Conservation (phyloP, 2,888 invertebrate genomes). For the Trichopria drosophilae region DNA sequence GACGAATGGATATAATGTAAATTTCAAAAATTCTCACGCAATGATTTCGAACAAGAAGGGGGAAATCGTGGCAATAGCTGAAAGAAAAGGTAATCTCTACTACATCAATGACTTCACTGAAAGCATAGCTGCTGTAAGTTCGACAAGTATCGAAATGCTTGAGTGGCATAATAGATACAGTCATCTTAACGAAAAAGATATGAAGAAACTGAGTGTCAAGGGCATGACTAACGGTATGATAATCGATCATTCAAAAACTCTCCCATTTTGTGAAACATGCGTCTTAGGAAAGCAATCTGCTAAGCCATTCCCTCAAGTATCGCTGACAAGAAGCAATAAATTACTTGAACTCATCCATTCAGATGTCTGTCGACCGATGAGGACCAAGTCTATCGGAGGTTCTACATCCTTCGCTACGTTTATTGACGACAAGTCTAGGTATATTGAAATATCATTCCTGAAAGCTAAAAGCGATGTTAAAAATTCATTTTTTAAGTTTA, state of each 20-base stretch:
- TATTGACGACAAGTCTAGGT: slow-evolving; percentile 21
- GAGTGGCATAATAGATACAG: slow-evolving; percentile 32
- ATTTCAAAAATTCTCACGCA: slow-evolving; percentile 15
- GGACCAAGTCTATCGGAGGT: slow-evolving; percentile 17
- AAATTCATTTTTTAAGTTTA: slow-evolving; percentile 21
- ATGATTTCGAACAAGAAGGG: slow-evolving; percentile 10
- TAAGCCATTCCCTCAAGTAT: slow-evolving; percentile 18
- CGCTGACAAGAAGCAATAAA: slow-evolving; percentile 6
- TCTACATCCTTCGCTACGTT: slow-evolving; percentile 25
- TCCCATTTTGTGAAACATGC: slow-evolving; percentile 22
- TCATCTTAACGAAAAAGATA: slow-evolving; percentile 31
- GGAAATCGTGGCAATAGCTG: slow-evolving; percentile 13
- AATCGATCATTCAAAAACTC: slow-evolving; percentile 1
- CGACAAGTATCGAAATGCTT: slow-evolving; percentile 7
- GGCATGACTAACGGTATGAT: slow-evolving; percentile 21
- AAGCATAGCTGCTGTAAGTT: slow-evolving; percentile 9
- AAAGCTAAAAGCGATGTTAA: slow-evolving; percentile 23
- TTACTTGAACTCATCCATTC: slow-evolving; percentile 22
- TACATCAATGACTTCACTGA: slow-evolving; percentile 11
- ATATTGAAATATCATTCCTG: slow-evolving; percentile 23
- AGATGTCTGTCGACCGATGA: slow-evolving; percentile 27
- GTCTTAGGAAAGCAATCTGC: slow-evolving; percentile 16
- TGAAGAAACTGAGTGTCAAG: slow-evolving; percentile 15
- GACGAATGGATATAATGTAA: slow-evolving; percentile 17
- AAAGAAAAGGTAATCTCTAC: slow-evolving; percentile 23